Evolutionary conservation across 92 coral and sea anemone species (phyloP).

Genomic region (Palythoa grandis): DNA sequence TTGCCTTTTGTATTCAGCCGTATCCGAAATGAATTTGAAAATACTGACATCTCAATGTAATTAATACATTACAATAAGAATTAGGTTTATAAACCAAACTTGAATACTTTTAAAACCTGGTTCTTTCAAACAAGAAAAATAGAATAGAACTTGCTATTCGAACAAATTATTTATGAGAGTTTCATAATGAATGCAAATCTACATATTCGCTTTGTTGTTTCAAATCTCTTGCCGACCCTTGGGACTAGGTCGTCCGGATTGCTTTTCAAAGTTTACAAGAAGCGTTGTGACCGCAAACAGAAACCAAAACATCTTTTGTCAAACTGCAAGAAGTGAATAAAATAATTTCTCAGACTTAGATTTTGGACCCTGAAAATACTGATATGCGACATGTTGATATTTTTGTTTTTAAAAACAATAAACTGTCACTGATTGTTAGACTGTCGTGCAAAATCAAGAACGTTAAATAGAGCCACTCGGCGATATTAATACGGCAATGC

Average conservation of each 20-base stretch:
- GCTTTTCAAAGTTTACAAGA: background rate
- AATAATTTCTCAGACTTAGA: background rate
- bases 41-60: background rate
- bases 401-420: background rate
- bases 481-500: background rate
- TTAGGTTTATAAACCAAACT: background rate
- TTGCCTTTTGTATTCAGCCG: background rate
- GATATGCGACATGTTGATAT: background rate
- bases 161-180: background rate
- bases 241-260: too few species aligned
- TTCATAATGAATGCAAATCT: background rate
- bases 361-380: background rate
- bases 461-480: background rate
- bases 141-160: background rate
- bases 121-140: background rate
- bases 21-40: background rate
- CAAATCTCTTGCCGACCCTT: too few species aligned
- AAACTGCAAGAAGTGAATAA: background rate
- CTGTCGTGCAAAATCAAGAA: background rate
- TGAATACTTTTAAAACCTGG: background rate
- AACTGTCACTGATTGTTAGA: background rate
- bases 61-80: background rate
- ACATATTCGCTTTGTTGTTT: too few species aligned
- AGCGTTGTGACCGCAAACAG: background rate
- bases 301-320: background rate